Evolutionary conservation across 2,888 invertebrate genomes (phyloP).

Genomic region (Ochropacha duplaris): DNA sequence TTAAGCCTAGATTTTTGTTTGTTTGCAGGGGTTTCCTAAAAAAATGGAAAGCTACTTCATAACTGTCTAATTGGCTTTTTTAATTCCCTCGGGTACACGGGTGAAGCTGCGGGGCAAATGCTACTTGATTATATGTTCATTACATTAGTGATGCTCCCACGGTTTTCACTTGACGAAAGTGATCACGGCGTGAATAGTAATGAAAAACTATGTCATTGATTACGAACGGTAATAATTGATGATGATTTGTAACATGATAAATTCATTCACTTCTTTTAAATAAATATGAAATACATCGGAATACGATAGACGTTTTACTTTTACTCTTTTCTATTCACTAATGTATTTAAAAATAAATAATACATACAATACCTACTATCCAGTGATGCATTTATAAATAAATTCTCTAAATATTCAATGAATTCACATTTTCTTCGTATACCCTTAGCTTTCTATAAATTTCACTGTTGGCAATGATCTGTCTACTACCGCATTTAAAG

Average conservation of each 20-base stretch:
- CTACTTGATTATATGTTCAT: conserved; percentile 27
- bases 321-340: not conserved
- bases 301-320: not conserved
- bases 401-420: not conserved
- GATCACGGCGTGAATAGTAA: conserved; percentile 32
- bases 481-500: too few relatives aligned
- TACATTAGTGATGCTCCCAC: conserved; percentile 47
- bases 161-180: conserved; percentile 64
- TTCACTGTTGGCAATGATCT: not conserved
- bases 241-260: not conserved
- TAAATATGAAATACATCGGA: too few relatives aligned
- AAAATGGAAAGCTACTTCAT: too few relatives aligned
- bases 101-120: too few relatives aligned
- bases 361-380: not conserved
- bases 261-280: too few relatives aligned
- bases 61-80: too few relatives aligned
- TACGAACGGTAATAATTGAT: not conserved
- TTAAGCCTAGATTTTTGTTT: too few relatives aligned
- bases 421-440: not conserved
- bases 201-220: conserved; percentile 25
- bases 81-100: too few relatives aligned
- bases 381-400: not conserved
- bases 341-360: not conserved
- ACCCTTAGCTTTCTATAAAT: not conserved
- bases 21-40: too few relatives aligned